Conservation (phyloP, 2,797 vertebrate species). For the Xenops minutus region DNA sequence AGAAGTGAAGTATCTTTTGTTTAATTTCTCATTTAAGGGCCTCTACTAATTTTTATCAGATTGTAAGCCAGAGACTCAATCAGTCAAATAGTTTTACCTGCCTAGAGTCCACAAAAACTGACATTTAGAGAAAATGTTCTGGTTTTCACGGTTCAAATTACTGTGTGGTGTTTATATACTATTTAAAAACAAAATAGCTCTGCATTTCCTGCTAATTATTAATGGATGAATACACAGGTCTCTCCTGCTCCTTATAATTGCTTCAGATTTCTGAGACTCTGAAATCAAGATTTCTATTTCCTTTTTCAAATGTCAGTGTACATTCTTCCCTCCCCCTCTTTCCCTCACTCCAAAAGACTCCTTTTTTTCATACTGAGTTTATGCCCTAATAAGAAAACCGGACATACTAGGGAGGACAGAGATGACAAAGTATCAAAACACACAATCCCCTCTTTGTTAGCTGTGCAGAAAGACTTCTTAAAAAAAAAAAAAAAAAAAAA, state of each 20-base stretch:
- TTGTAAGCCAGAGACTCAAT: not conserved
- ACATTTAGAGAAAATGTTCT: not conserved
- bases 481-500: not conserved
- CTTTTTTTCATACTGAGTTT: slow-evolving; percentile 21
- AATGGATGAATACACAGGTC: not conserved
- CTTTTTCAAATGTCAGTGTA: slow-evolving; percentile 25
- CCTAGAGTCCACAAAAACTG: not conserved
- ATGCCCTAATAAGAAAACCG: slow-evolving; percentile 54
- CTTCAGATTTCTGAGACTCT: not conserved
- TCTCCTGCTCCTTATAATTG: not conserved
- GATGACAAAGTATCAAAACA: slow-evolving; percentile 42
- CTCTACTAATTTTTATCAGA: not conserved
- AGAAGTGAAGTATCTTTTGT: not conserved
- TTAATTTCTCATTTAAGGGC: not conserved
- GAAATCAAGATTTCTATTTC: slow-evolving; percentile 10
- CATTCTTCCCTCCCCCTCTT: slow-evolving; percentile 6
- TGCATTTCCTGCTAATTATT: not conserved
- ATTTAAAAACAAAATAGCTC: not conserved
- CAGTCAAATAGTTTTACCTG: not conserved
- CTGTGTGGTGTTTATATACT: not conserved
- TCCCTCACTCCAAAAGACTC: slow-evolving; percentile 17
- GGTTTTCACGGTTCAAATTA: not conserved
- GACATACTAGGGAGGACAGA: slow-evolving; percentile 46
- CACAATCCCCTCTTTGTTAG: slow-evolving; percentile 64
- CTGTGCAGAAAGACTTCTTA: slow-evolving; percentile 28